Conservation (phyloP, 2,888 invertebrate genomes). For the Pecten maximus region DNA sequence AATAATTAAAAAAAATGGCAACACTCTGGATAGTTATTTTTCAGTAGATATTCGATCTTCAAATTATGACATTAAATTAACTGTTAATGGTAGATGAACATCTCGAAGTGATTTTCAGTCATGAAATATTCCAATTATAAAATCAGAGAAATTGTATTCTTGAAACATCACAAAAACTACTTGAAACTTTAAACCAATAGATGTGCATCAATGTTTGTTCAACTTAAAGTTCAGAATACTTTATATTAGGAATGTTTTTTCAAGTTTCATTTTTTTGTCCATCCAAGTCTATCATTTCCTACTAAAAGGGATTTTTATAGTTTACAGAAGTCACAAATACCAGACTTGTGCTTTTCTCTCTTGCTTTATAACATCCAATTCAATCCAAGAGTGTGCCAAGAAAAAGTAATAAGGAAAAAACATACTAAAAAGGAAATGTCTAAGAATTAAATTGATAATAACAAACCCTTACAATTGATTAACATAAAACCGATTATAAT, state of each 20-base stretch:
- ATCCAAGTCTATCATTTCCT: too few relatives aligned
- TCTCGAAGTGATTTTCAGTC: not conserved
- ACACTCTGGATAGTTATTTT: not conserved
- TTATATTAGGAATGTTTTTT: too few relatives aligned
- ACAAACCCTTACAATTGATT: slow-evolving; percentile 35
- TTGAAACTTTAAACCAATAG: not conserved
- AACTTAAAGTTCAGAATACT: too few relatives aligned
- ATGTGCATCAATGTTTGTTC: not conserved
- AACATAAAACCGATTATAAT: slow-evolving; percentile 32
- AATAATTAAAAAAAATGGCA: not conserved
- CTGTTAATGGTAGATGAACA: not conserved
- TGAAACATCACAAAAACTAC: too few relatives aligned
- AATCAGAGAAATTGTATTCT: too few relatives aligned
- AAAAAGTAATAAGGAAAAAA: not conserved
- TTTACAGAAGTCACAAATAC: too few relatives aligned
- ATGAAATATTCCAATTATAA: not conserved
- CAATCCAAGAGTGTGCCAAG: not conserved
- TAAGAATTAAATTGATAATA: not conserved
- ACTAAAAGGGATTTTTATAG: too few relatives aligned
- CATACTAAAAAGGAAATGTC: slow-evolving; percentile 5
- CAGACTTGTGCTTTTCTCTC: not conserved
- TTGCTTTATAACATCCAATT: not conserved
- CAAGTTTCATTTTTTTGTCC: too few relatives aligned
- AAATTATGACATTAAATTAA: not conserved
- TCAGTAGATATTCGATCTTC: not conserved